Conservation (phyloP, 2,113 vertebrate genomes). For the Leptobrachium ailaonicum region DNA sequence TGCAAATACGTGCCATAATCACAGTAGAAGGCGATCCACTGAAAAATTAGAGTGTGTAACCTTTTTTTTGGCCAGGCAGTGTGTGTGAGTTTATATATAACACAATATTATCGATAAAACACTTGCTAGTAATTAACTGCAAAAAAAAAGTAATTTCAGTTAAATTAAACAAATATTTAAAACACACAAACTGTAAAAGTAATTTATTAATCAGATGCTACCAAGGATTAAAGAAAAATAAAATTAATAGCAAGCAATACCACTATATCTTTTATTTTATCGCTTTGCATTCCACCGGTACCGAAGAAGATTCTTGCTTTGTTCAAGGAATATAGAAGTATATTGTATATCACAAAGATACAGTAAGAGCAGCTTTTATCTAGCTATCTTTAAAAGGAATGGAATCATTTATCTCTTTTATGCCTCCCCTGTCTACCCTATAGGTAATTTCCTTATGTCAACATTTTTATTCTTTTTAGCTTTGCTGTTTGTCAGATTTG, state of each 20-base stretch:
- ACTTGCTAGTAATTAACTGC: too few species aligned
- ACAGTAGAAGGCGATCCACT: too few species aligned
- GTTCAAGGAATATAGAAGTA: conserved; percentile 20
- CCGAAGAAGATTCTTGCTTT: conserved; percentile 8
- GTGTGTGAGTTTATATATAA: too few species aligned
- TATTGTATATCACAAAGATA: conserved; percentile 37
- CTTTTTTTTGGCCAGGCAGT: too few species aligned
- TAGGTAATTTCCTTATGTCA: conserved; percentile 47
- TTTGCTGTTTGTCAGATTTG: conserved; percentile 45
- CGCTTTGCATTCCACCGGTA: conserved; percentile 5
- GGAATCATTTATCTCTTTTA: conserved; percentile 38
- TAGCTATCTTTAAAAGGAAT: conserved; percentile 38
- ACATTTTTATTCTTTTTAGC: conserved; percentile 42
- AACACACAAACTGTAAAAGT: neutral
- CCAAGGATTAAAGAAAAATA: neutral
- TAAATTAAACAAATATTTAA: too few species aligned
- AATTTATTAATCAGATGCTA: conserved; percentile 20
- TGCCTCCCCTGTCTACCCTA: conserved; percentile 34
- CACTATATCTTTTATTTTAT: conserved; percentile 8
- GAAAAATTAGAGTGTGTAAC: too few species aligned
- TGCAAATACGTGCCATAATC: too few species aligned
- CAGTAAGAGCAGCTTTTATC: conserved; percentile 37
- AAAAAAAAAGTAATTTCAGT: too few species aligned
- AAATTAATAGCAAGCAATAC: conserved; percentile 5
- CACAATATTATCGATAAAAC: too few species aligned